A percentile compares a stretch with the other conserved stretches of the same genome.
Evolutionary conservation across 2,113 vertebrate genomes (phyloP).

Genomic region (Boleophthalmus pectinirostris): DNA sequence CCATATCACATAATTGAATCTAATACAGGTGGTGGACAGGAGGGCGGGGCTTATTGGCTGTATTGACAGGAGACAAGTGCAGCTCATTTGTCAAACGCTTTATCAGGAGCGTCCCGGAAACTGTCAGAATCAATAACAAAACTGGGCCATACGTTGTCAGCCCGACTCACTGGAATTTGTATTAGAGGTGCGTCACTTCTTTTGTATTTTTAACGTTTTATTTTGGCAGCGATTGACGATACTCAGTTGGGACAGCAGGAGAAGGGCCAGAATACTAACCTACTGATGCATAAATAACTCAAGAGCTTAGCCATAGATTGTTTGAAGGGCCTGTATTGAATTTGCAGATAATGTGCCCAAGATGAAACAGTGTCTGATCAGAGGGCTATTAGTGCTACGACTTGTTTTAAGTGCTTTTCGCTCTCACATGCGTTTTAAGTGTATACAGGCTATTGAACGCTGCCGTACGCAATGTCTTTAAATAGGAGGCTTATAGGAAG

Average conservation of each 20-base stretch:
- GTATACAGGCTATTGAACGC: conserved; percentile 42
- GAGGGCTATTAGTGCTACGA: conserved; percentile 46
- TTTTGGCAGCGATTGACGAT: conserved; percentile 43
- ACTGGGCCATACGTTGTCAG: conserved; percentile 41
- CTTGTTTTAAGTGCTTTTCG: conserved; percentile 42
- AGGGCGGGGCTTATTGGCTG: conserved; percentile 52
- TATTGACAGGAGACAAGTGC: conserved; percentile 39
- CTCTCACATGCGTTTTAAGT: conserved; percentile 45
- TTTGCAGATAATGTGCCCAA: conserved; percentile 61
- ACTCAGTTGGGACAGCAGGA: conserved; percentile 14
- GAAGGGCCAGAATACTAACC: conserved; percentile 50
- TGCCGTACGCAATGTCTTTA: conserved; percentile 41
- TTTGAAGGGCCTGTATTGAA: conserved; percentile 62
- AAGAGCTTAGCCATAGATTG: conserved; percentile 39
- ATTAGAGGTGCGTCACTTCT: conserved; percentile 22
- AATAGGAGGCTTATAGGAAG: conserved; percentile 41
- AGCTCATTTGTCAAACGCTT: conserved; percentile 60
- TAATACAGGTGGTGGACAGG: conserved; percentile 43
- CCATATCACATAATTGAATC: conserved; percentile 69
- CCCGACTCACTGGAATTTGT: conserved; percentile 51
- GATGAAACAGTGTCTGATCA: conserved; percentile 62
- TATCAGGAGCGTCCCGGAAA: conserved; percentile 59
- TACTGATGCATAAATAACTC: conserved; percentile 32
- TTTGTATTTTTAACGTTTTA: conserved; percentile 25
- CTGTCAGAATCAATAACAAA: conserved; percentile 67